Evolutionary conservation across 2,113 vertebrate species (phyloP).

Genomic region (Cygnus atratus): DNA sequence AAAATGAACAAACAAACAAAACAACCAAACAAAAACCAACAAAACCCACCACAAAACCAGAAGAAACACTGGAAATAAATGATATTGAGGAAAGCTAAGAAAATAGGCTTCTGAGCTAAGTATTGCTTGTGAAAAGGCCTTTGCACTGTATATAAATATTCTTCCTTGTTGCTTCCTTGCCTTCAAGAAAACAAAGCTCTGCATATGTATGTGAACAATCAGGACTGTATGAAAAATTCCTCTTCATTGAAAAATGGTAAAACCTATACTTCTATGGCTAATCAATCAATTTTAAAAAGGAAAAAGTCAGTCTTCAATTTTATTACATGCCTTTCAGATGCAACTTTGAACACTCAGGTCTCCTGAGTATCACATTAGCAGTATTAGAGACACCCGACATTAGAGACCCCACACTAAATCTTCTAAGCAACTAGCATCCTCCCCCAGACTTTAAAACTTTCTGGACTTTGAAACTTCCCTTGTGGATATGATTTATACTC

Average conservation of each 20-base stretch:
- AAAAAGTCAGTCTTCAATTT: neutral
- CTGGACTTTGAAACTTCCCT: neutral
- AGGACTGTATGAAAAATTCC: neutral
- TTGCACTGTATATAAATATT: neutral
- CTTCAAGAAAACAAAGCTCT: neutral
- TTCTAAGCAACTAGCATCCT: neutral
- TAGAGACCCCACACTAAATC: neutral
- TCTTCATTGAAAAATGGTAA: neutral
- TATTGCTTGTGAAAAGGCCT: neutral
- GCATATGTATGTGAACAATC: neutral
- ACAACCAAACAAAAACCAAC: neutral
- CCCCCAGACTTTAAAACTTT: neutral
- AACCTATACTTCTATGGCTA: neutral
- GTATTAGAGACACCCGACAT: neutral
- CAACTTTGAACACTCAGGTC: neutral
- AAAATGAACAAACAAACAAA: neutral
- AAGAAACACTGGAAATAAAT: neutral
- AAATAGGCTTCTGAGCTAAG: neutral
- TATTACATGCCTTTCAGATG: neutral
- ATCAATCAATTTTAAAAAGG: neutral
- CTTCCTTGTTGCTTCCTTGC: neutral
- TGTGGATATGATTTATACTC: neutral
- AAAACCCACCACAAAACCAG: neutral
- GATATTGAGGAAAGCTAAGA: neutral
- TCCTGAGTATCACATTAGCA: neutral